Base-by-base conservation (phyloP, 2,888 invertebrate genomes). In the Orthonevra nobilis region DNA sequence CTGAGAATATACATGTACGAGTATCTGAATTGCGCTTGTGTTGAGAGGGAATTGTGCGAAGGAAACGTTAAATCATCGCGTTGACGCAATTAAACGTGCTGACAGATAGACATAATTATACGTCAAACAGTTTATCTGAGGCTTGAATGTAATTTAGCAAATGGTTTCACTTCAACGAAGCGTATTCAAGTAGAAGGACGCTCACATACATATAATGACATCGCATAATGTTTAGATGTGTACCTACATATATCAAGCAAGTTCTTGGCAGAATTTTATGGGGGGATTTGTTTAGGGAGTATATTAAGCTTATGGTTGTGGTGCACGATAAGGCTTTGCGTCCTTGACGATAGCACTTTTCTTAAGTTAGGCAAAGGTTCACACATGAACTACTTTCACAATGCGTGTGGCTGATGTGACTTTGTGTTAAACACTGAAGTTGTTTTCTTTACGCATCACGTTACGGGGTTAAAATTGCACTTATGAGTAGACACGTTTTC, bases 141-240 rank as follows among this genome's bases (percentile, higher is more conserved):
- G 36, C 61, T 75, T 61, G 32, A 69, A 60, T 54, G 46, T 69
- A 68, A 75, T 69, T 69, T 56, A 61, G 69, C 48, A 69, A 69
- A 68, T 75, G 75, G 61, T 63, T 69, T 61, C 32, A 48, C 44
- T 42, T 54, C 34, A 54, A 36, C 54, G 42, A 44, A 54, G 40
- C 60, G 30, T 54, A 34, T 19, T 44, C 50, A 48, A 61, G 19
- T 50, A 36, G 44, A 42, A 44, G 32, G 34, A 58, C 32, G 20
- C 34, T 36, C 34, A 60, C n/a, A n/a, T n/a, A n/a, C n/a, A n/a
- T n/a, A n/a, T 23, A 46, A 54, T 60, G 36, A 52, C n/a, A 14
- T 15, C 38, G 46, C 20, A 40, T 32, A 42, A 23, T 23, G 23
- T 20, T n/a, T n/a, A n/a, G n/a, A n/a, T n/a, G 4, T 19, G n/a